Evolutionary conservation across 92 coral and sea anemone genomes (phyloP).

Genomic region (Virgularia gustaviana): DNA sequence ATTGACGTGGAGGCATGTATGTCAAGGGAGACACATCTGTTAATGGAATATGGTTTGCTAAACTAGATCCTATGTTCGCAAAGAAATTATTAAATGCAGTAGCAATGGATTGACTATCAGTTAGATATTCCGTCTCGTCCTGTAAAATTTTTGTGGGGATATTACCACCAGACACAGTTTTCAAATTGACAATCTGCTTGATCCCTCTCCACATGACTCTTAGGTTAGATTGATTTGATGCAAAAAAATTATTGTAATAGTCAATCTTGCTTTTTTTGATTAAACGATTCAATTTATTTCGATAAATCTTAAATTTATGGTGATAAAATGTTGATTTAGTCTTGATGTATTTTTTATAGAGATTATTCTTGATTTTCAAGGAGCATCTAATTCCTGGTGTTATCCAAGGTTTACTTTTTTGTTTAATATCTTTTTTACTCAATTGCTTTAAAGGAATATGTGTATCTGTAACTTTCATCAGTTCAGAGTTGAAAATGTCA

Average conservation of each 20-base stretch:
- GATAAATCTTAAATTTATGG: constrained; percentile 31
- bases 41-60: background rate
- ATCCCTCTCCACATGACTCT: constrained; percentile 45
- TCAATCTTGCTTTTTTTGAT: constrained; percentile 45
- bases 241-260: constrained; percentile 37
- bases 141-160: constrained; percentile 22
- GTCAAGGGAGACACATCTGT: background rate
- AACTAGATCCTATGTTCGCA: background rate
- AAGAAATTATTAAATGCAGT: no score
- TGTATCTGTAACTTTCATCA: constrained; percentile 38
- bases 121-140: constrained; percentile 12
- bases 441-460: constrained; percentile 48
- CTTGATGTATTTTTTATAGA: constrained; percentile 35
- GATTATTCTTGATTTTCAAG: constrained; percentile 29
- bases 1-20: no score
- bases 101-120: constrained; percentile 11
- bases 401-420: constrained; percentile 50
- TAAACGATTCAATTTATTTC: constrained; percentile 46
- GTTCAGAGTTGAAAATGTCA: constrained; percentile 35
- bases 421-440: constrained; percentile 42
- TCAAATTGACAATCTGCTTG: constrained; percentile 28
- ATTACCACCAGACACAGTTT: constrained; percentile 4
- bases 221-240: background rate
- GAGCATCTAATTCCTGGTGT: constrained; percentile 47
- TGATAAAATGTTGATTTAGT: constrained; percentile 29